Evolutionary conservation across 2,888 invertebrate species (phyloP).

Genomic region (Xanthorhoe designata): DNA sequence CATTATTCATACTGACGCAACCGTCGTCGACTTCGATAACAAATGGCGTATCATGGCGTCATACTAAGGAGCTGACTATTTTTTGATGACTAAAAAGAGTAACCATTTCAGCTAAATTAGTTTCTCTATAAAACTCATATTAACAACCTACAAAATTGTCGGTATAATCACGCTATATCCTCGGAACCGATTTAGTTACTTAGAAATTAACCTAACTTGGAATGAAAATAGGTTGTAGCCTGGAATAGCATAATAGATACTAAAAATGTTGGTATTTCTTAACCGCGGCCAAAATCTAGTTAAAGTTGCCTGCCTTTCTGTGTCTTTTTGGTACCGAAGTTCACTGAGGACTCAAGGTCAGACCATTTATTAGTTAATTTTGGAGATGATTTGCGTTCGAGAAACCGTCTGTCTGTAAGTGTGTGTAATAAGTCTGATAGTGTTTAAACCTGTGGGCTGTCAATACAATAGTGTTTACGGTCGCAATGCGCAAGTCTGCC

Average conservation of each 20-base stretch:
- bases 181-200: background rate
- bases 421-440: slow-evolving; percentile 1
- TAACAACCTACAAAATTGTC: background rate
- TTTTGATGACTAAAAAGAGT: slow-evolving; percentile 4
- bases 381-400: no score
- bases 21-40: slow-evolving; percentile 44
- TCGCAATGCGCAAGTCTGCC: slow-evolving; percentile 71
- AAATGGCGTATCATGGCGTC: slow-evolving; percentile 33
- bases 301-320: background rate
- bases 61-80: slow-evolving; percentile 12
- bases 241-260: background rate
- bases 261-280: background rate
- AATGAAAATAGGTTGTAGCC: no score
- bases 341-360: background rate
- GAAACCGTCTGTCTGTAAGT: no score
- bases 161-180: background rate
- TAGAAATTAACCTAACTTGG: background rate
- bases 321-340: background rate
- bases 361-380: no score
- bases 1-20: slow-evolving; percentile 54
- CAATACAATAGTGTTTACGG: slow-evolving; percentile 59
- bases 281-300: background rate
- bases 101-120: background rate
- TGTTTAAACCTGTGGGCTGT: slow-evolving; percentile 41
- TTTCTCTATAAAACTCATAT: background rate